Base-by-base conservation (phyloP, 2,113 vertebrate genomes). In the Poeciliopsis retropinna region DNA sequence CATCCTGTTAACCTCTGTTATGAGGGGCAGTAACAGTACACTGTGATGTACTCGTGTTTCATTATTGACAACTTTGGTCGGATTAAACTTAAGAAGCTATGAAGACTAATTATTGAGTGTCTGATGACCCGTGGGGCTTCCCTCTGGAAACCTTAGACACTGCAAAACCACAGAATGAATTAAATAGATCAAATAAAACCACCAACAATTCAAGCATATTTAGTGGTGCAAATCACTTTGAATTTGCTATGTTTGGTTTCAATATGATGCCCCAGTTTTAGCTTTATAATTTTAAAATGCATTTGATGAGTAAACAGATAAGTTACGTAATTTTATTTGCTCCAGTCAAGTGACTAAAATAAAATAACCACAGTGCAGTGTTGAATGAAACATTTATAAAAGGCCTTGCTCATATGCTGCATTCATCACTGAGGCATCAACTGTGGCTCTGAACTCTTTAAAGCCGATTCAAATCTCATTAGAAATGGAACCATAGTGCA, bases 341-440 rank as follows among this genome's bases (percentile, higher is more conserved):
- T 80, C 11, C 25, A 10, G 41, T 67, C 5, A 3, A 0, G 2
- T 66, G 64, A 60, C 12, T 68, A 39, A n/a, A 34, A 29, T 67
- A 74, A 74, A 85, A 80, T 73, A 60, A 80, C 75, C 82, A 82
- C 83, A 75, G 61, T 68, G 70, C 74, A 70, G 72, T 79, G 81
- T 79, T 81, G 71, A 47, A 78, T 89, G 30, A 72, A 72, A 79
- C 65, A 74, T 79, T 81, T 70, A 60, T 30, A 19, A 47, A 64
- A 32, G 10, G 2, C 62, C 41, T 32, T 10, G 6, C 68, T 62
- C 63, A 41, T 57, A 78, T 27, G 60, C 73, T 77, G 70, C 67
- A 78, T 73, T 75, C 69, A 63, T 32, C 22, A 11, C 76, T 84
- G 39, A 79, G 80, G 68, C 72, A 86, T 76, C 69, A 78, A 69